Conservation (phyloP, 2,888 invertebrate species). For the Adineta ricciae region DNA sequence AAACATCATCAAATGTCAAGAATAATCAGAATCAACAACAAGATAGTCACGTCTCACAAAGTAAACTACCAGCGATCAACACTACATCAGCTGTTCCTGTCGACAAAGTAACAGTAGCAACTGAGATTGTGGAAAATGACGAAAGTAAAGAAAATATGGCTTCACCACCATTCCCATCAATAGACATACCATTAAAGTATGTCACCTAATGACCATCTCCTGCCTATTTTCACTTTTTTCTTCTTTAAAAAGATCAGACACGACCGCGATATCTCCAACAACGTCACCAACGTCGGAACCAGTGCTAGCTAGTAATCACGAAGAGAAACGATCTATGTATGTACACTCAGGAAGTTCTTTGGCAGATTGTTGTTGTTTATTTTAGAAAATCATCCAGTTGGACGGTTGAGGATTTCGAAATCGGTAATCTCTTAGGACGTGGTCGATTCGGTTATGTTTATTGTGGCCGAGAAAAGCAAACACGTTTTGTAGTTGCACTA, state of each 20-base stretch:
- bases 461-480: slow-evolving; percentile 31
- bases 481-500: slow-evolving; percentile 30
- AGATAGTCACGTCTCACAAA: background rate
- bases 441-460: slow-evolving; percentile 34
- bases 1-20: background rate
- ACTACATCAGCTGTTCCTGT: background rate
- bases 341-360: background rate
- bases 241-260: background rate
- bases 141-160: background rate
- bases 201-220: background rate
- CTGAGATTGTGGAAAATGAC: background rate
- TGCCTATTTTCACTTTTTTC: background rate
- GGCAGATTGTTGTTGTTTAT: background rate
- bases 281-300: background rate
- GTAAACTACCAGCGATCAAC: background rate
- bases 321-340: background rate
- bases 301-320: background rate
- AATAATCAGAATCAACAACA: background rate
- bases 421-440: slow-evolving; percentile 31
- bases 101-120: background rate
- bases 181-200: background rate
- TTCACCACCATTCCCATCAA: background rate
- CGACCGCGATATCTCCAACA: background rate
- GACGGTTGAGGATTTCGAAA: slow-evolving; percentile 32
- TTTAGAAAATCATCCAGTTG: background rate